Evolutionary conservation across 2,888 invertebrate species (phyloP).

Genomic region (Muschampia plurimacula): DNA sequence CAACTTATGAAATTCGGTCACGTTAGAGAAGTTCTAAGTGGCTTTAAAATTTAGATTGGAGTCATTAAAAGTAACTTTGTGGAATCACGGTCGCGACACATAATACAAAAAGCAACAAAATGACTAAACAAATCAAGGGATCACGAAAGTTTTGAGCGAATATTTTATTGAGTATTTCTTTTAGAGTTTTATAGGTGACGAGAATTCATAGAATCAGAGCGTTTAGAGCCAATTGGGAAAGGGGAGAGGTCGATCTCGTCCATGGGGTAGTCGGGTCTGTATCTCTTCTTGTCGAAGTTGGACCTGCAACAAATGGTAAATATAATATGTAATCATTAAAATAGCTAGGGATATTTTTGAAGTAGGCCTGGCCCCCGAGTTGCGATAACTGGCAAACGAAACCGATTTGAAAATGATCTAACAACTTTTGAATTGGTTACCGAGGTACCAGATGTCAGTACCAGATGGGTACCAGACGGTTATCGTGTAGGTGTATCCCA

Average conservation of each 20-base stretch:
- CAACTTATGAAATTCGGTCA: slow-evolving; percentile 40
- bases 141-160: slow-evolving; percentile 4
- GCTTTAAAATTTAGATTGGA: slow-evolving; percentile 38
- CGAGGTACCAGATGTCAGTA: too few relatives aligned
- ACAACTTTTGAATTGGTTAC: too few relatives aligned
- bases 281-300: slow-evolving; percentile 64
- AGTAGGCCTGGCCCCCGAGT: too few relatives aligned
- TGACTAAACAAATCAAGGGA: not conserved
- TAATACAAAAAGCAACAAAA: slow-evolving; percentile 2
- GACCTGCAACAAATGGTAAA: slow-evolving; percentile 43
- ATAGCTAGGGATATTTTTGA: not conserved
- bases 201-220: slow-evolving; percentile 52
- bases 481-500: too few relatives aligned
- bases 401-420: too few relatives aligned
- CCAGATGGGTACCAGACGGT: too few relatives aligned
- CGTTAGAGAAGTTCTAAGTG: slow-evolving; percentile 40
- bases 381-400: too few relatives aligned
- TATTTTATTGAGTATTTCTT: slow-evolving; percentile 2
- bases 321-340: not conserved
- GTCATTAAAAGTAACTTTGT: slow-evolving; percentile 41
- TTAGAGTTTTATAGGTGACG: slow-evolving; percentile 31
- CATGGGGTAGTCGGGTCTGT: slow-evolving; percentile 74
- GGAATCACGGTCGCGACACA: slow-evolving; percentile 18
- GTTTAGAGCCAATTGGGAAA: slow-evolving; percentile 76
- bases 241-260: slow-evolving; percentile 79